Evolutionary conservation across 2,797 vertebrate genomes (phyloP), one percentile per base, ranked within the genome.

Genomic region (Scyliorhinus canicula): DNA sequence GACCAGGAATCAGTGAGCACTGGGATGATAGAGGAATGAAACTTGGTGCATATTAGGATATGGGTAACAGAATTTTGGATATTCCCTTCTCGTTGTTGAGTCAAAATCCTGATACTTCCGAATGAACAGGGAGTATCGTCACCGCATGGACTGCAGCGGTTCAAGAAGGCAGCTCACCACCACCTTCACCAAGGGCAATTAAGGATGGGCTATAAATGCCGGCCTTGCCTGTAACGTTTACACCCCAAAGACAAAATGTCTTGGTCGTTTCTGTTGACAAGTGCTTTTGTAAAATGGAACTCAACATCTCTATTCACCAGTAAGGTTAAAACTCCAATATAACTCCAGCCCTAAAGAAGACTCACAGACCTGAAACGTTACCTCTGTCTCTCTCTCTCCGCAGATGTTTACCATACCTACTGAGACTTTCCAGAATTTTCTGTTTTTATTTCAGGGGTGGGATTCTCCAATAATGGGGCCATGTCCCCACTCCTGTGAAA

Each of bases 251-350:
- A 52, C 11, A 69, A 1, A 21, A 2, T 7, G 95, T 63, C 95
- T 95, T 85, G 96, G 95, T 82, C 95, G 95, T 96, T 95, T 95
- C 67, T 21, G 95, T 95, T 0, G 47, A 95, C 96, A 14, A 96
- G 95, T 93, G 95, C 95, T 35, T 65, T 95, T 95, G 96, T 77
- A 95, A 63, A 19, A 95, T 93, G 96, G 67, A 47, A 79, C 26
- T 52, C 95, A 95, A 19, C 55, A 95, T 65, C 77, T 74, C 82
- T 57, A 84, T 1, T 26, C 7, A 79, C 26, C 50, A 26, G 52
- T 40, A 31, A 71, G 44, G 26, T 14, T 28, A 55, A 55, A 35
- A 11, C 26, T 50, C 65, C 65, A 5, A 65, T 19, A 65, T 65
- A 65, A 65, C 63, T 65, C 63, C 16, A 65, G 63, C 63, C 4